These are phyloP conservation scores for Leptopilina drosophilae DNA, from an alignment of 2,888 invertebrate genomes.

Conservation along the genomic window DNA sequence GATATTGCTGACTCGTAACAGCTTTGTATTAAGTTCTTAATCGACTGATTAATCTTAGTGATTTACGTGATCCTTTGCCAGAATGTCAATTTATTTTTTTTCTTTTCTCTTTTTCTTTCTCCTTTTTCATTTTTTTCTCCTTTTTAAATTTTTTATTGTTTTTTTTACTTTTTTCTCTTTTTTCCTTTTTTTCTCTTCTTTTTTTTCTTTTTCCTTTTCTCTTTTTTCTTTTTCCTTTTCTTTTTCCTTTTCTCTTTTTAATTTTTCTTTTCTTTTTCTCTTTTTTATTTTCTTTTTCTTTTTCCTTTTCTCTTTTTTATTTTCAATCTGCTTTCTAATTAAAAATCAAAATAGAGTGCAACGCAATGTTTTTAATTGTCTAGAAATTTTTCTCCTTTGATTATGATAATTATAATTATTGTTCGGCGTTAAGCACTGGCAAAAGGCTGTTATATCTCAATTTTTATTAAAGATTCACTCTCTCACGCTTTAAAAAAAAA, in stretches of 20 bases:
- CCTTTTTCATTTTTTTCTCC: neutral
- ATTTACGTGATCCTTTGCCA: conserved; percentile 33
- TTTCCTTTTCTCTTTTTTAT: too few relatives aligned
- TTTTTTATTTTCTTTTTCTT: neutral
- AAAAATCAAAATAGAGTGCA: conserved; percentile 24
- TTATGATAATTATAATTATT: neutral
- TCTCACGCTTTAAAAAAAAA: conserved; percentile 4
- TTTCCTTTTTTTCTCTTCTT: neutral
- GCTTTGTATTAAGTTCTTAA: conserved; percentile 39
- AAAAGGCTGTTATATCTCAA: neutral
- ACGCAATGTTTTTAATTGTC: conserved; percentile 22
- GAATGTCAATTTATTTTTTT: conserved; percentile 15
- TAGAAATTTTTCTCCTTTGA: conserved; percentile 9
- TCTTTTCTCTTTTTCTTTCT: neutral
- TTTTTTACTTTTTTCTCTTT: neutral
- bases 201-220: neutral
- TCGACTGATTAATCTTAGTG: conserved; percentile 41
- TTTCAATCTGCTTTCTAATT: neutral
- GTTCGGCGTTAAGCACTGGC: conserved; percentile 20
- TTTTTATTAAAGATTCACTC: conserved; percentile 10
- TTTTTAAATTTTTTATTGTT: neutral
- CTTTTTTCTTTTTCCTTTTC: too few relatives aligned
- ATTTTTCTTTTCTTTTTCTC: neutral
- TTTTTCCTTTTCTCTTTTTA: too few relatives aligned
- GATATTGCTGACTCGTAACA: conserved; percentile 32